Evolutionary conservation across 2,797 vertebrate species (phyloP), one percentile per base, ranked within the genome.

Genomic region (Centroberyx gerrardi): DNA sequence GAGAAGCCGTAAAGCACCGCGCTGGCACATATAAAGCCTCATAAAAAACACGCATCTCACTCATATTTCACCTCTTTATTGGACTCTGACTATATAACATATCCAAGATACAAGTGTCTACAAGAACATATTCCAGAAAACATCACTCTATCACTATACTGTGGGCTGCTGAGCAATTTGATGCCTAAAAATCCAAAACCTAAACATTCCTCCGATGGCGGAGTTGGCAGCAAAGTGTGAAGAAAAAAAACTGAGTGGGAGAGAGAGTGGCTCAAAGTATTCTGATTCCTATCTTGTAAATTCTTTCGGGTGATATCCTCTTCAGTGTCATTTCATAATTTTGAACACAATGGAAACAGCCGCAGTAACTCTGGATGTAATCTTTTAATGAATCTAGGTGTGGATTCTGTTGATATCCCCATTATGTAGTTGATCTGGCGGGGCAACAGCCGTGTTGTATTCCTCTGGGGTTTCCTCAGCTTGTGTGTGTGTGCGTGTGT

Each of bases 1-100:
- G 65, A 73, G 79, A 4, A 44, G 86, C 82, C 38, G 36, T 88
- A 92, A 91, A 89, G 69, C 42, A 88, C 84, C 76, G 80, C 76
- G 74, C 78, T 82, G 81, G 82, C 80, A 81, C 75, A 68, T 81
- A 90, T 80, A 88, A 84, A 84, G 72, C 54, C 75, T 87, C 66
- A 80, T 76, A 87, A 88, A 92, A 22, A 92, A 89, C 87, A 87
- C 72, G 88, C 68, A 76, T 84, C 81, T 79, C 69, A 15, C 83
- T 90, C 91, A 79, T 89, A 92, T 93, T 90, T 94, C 88, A 91
- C 69, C 59, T 56, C 62, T 86, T 87, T 86, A 90, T 87, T 89
- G 83, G 78, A 64, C 60, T 74, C 56, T 22, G 2, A 83, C 70
- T 73, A 83, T 72, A 60, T 28, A 62, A 77, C 70, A 76, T 70